Evolutionary conservation across 2,797 vertebrate species (phyloP).

Genomic region (Platyrinchus mystaceus): DNA sequence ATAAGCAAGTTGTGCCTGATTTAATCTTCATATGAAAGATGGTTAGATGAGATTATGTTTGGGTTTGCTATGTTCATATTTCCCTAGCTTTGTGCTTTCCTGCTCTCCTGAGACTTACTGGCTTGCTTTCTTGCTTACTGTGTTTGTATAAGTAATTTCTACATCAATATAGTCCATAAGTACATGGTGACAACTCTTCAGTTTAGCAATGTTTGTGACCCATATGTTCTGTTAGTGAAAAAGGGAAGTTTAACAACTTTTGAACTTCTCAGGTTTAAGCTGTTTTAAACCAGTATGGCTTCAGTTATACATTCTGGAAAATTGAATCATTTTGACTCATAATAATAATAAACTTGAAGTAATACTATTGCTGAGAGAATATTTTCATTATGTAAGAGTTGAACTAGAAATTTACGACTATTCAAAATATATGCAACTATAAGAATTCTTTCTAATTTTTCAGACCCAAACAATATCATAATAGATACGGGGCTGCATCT

Average conservation of each 20-base stretch:
- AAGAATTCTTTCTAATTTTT: background rate
- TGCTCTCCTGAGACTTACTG: background rate
- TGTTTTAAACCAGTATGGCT: background rate
- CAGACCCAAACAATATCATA: background rate
- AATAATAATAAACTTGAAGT: background rate
- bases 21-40: background rate
- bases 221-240: background rate
- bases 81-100: background rate
- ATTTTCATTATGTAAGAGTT: background rate
- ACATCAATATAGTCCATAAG: background rate
- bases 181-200: background rate
- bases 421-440: no score
- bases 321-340: rapidly evolving
- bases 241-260: background rate
- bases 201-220: background rate
- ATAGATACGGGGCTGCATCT: background rate
- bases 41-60: background rate
- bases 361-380: background rate
- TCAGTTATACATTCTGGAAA: background rate
- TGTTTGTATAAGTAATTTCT: background rate
- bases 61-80: background rate
- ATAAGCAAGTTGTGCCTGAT: background rate
- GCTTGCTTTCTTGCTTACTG: background rate
- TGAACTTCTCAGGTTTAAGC: background rate
- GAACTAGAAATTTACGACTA: background rate